Evolutionary conservation across 2,113 vertebrate genomes (phyloP), one percentile per base, ranked within the genome.

Genomic region (Dipodomys stephensi): DNA sequence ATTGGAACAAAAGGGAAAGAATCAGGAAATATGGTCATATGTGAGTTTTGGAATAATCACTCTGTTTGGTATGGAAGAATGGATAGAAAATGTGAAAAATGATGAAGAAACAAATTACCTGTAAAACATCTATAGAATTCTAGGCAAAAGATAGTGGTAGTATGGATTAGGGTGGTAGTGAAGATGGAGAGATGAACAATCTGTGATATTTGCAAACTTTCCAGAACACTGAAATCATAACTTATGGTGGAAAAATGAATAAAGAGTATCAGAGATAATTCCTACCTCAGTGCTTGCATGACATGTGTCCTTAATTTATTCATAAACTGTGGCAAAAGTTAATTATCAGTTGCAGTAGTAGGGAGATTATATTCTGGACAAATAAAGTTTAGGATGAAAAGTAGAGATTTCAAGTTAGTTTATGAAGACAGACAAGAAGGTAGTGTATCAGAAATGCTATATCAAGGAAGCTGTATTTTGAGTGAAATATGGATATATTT

Each of bases 401-500:
- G 22, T 49, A 62, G 28, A 80, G 77, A 73, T 77, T 7, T 35
- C 22, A 73, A 68, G 13, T 74, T 91, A 49, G 4, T 20, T 13
- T 88, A 10, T 67, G 22, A 88, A 88, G 7, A 84, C 7, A n/a
- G 49, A 2, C 7, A 18, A 28, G 57, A 74, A 30, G 11, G 19
- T 74, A 83, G 8, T 35, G 27, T 10, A 6, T 64, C 78, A 87
- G 35, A 85, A 9, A 46, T 32, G 6, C 35, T 62, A 49, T 13
- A 7, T 81, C 53, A 86, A 88, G 46, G 57, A 86, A 77, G 20
- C 20, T 79, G 23, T 79, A 8, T 83, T 92, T 90, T 94, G 9
- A 30, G 16, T 22, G 13, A 77, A 94, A 91, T 85, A 62, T 72
- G n/a, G 86, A 22, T 60, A 57, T 80, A 87, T 73, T 83, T 92